Evolutionary conservation across 2,888 invertebrate species (phyloP).

Genomic region (Scaeva pyrastri): DNA sequence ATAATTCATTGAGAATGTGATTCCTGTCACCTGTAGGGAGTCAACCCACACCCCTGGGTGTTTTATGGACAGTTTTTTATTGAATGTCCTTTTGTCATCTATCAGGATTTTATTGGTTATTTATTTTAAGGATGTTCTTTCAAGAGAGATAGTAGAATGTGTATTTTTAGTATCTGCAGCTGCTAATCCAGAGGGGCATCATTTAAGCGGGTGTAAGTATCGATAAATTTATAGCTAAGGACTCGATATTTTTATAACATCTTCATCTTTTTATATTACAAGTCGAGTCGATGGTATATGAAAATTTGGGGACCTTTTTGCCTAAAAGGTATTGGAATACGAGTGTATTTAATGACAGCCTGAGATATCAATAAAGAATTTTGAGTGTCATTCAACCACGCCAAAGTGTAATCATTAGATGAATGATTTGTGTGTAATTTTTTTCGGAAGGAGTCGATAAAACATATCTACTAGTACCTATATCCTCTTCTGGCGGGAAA

Average conservation of each 20-base stretch:
- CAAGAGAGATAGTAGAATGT: background rate
- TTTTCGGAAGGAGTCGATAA: background rate
- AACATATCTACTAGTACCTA: no score
- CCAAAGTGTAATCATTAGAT: constrained; percentile 17
- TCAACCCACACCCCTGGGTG: background rate
- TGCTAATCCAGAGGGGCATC: background rate
- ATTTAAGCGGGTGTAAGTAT: constrained; percentile 3
- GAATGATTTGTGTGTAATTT: background rate
- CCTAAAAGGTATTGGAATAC: background rate
- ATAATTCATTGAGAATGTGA: constrained; percentile 40
- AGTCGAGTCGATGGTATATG: no score
- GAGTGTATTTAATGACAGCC: constrained; percentile 22
- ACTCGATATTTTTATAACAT: constrained; percentile 4
- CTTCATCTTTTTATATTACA: background rate
- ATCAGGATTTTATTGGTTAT: constrained; percentile 36
- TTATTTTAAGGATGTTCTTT: constrained; percentile 21
- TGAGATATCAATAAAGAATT: constrained; percentile 4
- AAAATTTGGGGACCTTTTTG: background rate
- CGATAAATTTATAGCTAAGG: constrained; percentile 1
- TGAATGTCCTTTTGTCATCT: constrained; percentile 20
- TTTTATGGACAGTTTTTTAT: constrained; percentile 31
- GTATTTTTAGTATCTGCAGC: constrained; percentile 11
- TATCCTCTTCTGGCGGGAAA: background rate
- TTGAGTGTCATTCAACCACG: constrained; percentile 10
- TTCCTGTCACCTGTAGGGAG: constrained; percentile 33